A percentile compares a stretch with the other conserved stretches of the same genome.
Conservation (phyloP, 1,140 invertebrate genomes). For the Bombus impatiens region DNA sequence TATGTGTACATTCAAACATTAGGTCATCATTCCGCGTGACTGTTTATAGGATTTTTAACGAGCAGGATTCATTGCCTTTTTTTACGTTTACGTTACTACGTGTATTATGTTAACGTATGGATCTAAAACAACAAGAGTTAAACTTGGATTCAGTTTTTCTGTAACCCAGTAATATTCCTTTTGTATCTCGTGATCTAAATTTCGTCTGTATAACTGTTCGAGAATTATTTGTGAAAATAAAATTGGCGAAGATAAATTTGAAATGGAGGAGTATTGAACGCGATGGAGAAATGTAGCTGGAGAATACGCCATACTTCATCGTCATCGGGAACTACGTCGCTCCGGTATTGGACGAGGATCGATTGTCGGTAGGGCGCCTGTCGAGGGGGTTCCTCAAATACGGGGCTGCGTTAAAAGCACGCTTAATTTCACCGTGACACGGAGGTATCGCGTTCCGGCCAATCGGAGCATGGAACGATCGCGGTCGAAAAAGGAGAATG, state of each 20-base stretch:
- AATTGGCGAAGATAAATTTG: not conserved
- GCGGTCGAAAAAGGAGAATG: slow-evolving; percentile 72
- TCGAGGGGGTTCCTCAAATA: slow-evolving; percentile 69
- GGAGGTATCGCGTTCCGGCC: slow-evolving; percentile 70
- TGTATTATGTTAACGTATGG: no score
- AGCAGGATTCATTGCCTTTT: no score
- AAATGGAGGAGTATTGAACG: not conserved
- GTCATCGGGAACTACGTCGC: slow-evolving; percentile 20
- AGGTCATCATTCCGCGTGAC: no score
- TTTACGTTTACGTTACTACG: no score
- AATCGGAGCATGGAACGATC: slow-evolving; percentile 74
- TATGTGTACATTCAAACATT: no score
- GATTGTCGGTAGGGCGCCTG: slow-evolving; percentile 51
- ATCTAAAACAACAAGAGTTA: no score
- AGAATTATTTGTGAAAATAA: not conserved
- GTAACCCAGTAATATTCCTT: not conserved
- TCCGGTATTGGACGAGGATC: slow-evolving; percentile 60
- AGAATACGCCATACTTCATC: slow-evolving; percentile 44
- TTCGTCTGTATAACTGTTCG: not conserved
- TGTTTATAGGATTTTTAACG: no score
- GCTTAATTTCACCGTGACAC: slow-evolving; percentile 81
- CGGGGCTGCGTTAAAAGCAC: slow-evolving; percentile 74
- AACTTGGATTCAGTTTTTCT: no score
- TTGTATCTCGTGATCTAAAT: not conserved
- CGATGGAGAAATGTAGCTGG: not conserved